These are phyloP conservation scores for Dryoscopus gambensis DNA, from an alignment of 2,113 vertebrate species.

Conservation along the genomic window DNA sequence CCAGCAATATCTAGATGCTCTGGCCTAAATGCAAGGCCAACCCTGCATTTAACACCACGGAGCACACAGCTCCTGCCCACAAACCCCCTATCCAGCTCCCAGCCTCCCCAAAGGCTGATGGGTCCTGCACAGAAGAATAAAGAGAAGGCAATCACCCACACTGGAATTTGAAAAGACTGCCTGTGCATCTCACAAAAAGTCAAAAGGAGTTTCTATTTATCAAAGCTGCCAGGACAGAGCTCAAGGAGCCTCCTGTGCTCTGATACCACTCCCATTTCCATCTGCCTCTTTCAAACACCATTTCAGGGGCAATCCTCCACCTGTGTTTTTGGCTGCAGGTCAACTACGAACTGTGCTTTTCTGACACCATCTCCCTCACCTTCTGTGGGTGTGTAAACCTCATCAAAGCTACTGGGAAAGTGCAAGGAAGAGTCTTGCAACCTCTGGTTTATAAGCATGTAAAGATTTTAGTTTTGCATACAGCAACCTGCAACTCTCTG, in stretches of 20 bases:
- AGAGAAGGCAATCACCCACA: background rate
- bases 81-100: background rate
- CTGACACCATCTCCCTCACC: background rate
- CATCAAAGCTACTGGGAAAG: background rate
- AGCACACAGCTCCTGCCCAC: background rate
- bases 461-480: background rate
- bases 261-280: accelerated
- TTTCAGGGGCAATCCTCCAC: background rate
- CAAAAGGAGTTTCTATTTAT: background rate
- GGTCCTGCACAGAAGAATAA: background rate
- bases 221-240: background rate
- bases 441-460: background rate
- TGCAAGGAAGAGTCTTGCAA: background rate
- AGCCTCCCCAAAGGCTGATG: background rate
- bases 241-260: background rate
- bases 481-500: background rate
- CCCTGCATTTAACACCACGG: background rate
- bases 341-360: background rate
- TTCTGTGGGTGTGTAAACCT: background rate
- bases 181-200: background rate
- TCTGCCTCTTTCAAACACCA: background rate
- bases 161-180: background rate
- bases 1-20: background rate
- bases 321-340: background rate
- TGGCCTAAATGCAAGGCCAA: background rate